Evolutionary conservation across 2,797 vertebrate species (phyloP).

Genomic region (Silurus lanzhouensis): DNA sequence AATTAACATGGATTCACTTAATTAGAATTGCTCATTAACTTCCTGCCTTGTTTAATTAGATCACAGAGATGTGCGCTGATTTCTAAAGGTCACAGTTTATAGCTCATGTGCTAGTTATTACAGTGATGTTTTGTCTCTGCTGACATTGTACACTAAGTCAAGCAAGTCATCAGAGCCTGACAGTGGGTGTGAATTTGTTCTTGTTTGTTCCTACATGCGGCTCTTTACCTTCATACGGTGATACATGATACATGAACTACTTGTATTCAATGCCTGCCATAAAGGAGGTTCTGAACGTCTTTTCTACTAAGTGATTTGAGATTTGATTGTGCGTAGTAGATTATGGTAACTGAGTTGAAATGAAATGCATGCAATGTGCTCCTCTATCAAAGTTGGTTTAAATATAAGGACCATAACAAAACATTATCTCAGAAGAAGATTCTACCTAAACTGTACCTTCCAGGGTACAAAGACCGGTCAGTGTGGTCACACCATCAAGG

Average conservation of each 20-base stretch:
- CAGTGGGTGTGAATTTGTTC: slow-evolving; percentile 3
- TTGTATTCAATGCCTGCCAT: background rate
- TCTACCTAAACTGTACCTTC: background rate
- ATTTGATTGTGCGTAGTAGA: background rate
- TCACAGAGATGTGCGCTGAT: slow-evolving; percentile 6
- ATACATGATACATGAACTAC: background rate
- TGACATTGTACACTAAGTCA: background rate
- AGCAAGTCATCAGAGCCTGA: background rate
- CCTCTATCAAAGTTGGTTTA: background rate
- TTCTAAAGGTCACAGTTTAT: slow-evolving; percentile 20
- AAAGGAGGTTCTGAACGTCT: background rate
- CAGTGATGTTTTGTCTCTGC: background rate
- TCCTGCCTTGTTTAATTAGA: slow-evolving; percentile 13
- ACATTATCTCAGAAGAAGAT: background rate
- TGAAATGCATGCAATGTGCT: background rate
- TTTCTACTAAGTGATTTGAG: no score
- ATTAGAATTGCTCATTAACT: slow-evolving; percentile 21
- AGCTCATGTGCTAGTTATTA: background rate
- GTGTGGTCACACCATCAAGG: background rate
- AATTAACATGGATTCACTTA: slow-evolving; percentile 3
- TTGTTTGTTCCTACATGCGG: background rate
- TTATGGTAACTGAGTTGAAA: background rate
- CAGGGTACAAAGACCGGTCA: background rate
- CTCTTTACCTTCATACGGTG: background rate
- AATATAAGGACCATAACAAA: background rate